Evolutionary conservation across 2,113 vertebrate species (phyloP).

Genomic region (Onychostoma macrolepis): DNA sequence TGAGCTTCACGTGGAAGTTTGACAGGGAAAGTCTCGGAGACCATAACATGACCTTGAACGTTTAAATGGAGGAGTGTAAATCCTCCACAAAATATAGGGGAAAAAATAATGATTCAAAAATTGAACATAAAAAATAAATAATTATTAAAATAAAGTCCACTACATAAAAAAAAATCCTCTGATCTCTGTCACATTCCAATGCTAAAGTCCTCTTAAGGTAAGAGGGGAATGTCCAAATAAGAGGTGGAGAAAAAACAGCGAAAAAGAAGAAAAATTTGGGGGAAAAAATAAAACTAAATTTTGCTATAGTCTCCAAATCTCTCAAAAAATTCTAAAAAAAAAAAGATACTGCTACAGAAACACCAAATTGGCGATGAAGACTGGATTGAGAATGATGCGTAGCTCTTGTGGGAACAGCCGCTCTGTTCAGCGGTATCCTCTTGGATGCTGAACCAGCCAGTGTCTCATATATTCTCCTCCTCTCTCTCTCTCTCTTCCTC

Average conservation of each 20-base stretch:
- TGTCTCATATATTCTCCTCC: constrained; percentile 18
- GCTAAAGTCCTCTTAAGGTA: neutral
- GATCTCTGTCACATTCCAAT: constrained; percentile 4
- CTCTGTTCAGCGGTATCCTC: constrained; percentile 24
- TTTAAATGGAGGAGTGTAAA: constrained; percentile 9
- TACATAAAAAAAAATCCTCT: neutral
- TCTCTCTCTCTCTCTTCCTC: constrained; percentile 29
- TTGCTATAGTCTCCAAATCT: neutral
- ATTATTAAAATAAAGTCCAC: neutral
- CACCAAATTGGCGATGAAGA: neutral
- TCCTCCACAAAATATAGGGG: constrained; percentile 12
- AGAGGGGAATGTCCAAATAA: neutral
- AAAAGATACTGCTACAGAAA: neutral
- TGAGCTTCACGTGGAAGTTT: constrained; percentile 90
- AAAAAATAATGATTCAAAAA: too few relatives aligned
- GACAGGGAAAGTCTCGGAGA: constrained; percentile 89
- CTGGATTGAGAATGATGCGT: neutral
- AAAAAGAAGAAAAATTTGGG: neutral
- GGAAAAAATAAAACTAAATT: neutral
- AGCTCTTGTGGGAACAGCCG: constrained; percentile 5
- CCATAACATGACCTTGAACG: constrained; percentile 87
- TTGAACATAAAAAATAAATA: neutral
- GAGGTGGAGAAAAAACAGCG: too few relatives aligned
- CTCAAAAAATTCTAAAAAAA: neutral
- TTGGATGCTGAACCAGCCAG: constrained; percentile 20